These are phyloP conservation scores for Gadopsis marmoratus DNA, from an alignment of 2,797 vertebrate genomes.

Conservation along the genomic window DNA sequence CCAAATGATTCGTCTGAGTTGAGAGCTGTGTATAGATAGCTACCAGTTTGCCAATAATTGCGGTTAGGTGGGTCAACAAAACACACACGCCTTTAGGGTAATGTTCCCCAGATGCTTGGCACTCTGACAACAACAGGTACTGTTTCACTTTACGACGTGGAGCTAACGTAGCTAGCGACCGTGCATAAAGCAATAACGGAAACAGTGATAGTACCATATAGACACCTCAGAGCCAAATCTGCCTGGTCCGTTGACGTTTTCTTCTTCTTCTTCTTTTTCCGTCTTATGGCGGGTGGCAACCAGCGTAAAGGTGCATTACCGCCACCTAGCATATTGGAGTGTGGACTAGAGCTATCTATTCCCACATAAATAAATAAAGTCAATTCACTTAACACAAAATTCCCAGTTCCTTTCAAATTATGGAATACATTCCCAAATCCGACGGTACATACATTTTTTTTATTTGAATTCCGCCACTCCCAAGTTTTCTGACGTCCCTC, in stretches of 20 bases:
- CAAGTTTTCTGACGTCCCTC: too few species aligned
- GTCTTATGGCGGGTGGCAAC: too few species aligned
- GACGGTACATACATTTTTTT: too few species aligned
- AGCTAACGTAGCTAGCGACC: slow-evolving; percentile 20
- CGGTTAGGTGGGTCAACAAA: neutral
- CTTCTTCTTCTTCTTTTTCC: neutral
- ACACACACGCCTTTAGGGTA: slow-evolving; percentile 19
- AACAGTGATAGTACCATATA: slow-evolving; percentile 3
- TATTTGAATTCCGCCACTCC: too few species aligned
- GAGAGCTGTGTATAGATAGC: slow-evolving; percentile 5
- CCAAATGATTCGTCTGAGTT: neutral
- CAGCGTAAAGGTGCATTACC: too few species aligned
- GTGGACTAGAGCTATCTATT: too few species aligned
- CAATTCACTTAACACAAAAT: too few species aligned
- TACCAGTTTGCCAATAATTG: neutral
- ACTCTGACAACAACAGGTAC: neutral
- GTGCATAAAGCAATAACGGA: slow-evolving; percentile 12
- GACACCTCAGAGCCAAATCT: neutral
- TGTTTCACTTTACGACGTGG: neutral
- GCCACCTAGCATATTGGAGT: too few species aligned
- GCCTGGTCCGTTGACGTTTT: too few species aligned
- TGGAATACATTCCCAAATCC: too few species aligned
- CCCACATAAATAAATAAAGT: too few species aligned
- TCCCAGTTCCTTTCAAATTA: too few species aligned
- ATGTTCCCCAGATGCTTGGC: slow-evolving; percentile 6